phyloP scores from a whole-genome alignment of 1,140 invertebrate genomes.

The Dolichoris vasculosae region DNA sequence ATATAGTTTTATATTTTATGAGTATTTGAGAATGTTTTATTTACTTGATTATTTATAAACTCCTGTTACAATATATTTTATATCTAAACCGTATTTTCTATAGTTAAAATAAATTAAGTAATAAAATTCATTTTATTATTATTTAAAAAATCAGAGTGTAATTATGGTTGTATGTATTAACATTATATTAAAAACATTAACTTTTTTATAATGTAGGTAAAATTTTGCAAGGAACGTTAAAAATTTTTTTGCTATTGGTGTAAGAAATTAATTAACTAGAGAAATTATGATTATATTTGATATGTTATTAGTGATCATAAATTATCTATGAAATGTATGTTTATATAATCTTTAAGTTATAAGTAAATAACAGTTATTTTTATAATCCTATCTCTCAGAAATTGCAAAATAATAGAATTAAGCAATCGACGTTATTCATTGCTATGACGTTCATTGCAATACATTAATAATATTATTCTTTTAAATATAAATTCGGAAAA shows the following conservation, averaged over 20 bases:
- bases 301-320: neutral
- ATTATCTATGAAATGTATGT: neutral
- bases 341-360: neutral
- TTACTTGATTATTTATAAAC: neutral
- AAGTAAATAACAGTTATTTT: neutral
- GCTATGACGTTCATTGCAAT: neutral
- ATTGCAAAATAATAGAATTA: neutral
- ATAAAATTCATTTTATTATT: neutral
- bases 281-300: too few species aligned
- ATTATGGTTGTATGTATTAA: neutral
- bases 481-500: neutral
- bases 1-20: neutral
- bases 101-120: neutral
- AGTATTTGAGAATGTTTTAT: neutral
- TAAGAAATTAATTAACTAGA: too few species aligned
- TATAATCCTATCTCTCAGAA: neutral
- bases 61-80: neutral
- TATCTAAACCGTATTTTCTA: neutral
- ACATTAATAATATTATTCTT: neutral
- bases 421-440: neutral
- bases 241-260: too few species aligned
- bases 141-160: too few species aligned
- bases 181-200: too few species aligned
- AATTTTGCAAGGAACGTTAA: too few species aligned
- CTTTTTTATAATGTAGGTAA: too few species aligned